These are phyloP conservation scores for Linhomoeus sp. DNA, from an alignment of 2,888 invertebrate genomes.

Conservation along the genomic window DNA sequence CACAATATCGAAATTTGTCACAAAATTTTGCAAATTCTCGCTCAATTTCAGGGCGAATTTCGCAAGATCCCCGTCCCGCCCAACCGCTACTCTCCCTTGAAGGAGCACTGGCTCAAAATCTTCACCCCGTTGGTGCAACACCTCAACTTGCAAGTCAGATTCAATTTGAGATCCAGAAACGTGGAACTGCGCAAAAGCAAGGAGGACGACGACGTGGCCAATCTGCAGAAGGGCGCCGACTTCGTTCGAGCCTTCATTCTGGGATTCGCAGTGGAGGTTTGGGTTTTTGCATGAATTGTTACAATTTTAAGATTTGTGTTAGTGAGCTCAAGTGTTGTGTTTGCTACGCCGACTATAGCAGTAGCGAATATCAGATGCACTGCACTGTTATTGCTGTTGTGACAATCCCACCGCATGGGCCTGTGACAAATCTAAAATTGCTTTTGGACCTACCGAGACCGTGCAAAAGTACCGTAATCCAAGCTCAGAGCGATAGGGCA, in stretches of 20 bases:
- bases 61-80: constrained; percentile 58
- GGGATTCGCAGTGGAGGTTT: constrained; percentile 73
- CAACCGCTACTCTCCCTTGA: constrained; percentile 76
- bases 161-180: constrained; percentile 63
- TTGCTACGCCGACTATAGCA: no score
- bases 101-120: constrained; percentile 90
- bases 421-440: no score
- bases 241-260: constrained; percentile 87
- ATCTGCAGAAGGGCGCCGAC: constrained; percentile 89
- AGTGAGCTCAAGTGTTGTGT: no score
- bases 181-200: constrained; percentile 52
- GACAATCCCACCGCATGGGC: no score
- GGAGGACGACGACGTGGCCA: constrained; percentile 61
- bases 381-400: no score
- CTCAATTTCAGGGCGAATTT: constrained; percentile 18
- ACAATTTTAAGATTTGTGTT: background rate
- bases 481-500: no score
- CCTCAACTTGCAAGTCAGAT: constrained; percentile 54
- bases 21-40: background rate
- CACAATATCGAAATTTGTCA: background rate
- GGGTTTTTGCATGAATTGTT: constrained; percentile 3
- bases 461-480: no score
- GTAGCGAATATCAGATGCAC: no score
- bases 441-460: no score
- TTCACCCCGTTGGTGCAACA: constrained; percentile 90